Percentiles rank a stretch among this genome's conserved stretches.
Evolutionary conservation across 2,888 invertebrate genomes (phyloP).

Genomic region (Tipula unca): DNA sequence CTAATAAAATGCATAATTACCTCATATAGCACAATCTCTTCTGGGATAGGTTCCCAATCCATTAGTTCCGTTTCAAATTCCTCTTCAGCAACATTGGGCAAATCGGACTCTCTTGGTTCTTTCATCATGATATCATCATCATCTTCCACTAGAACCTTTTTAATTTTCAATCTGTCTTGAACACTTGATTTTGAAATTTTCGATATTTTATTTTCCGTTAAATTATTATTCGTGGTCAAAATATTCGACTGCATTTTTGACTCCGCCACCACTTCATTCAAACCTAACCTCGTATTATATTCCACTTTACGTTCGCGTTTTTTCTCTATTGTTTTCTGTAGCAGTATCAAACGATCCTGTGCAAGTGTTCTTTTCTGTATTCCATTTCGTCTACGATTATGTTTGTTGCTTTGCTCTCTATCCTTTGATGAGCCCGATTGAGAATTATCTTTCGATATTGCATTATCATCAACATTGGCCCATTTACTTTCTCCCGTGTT

Average conservation of each 20-base stretch:
- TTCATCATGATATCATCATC: background rate
- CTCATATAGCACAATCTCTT: constrained; percentile 25
- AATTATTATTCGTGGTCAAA: background rate
- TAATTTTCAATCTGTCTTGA: constrained; percentile 9
- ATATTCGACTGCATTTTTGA: background rate
- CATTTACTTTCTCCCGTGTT: constrained; percentile 29
- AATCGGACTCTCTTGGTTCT: background rate
- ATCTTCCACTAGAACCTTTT: background rate
- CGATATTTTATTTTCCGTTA: background rate
- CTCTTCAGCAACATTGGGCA: background rate
- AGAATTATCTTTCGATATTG: background rate
- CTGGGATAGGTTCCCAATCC: constrained; percentile 31
- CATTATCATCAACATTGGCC: constrained; percentile 22
- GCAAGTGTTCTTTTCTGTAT: constrained; percentile 24
- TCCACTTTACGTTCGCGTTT: background rate
- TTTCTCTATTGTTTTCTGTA: constrained; percentile 27
- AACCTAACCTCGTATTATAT: background rate
- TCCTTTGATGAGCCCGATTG: background rate
- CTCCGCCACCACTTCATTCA: background rate
- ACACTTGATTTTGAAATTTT: background rate
- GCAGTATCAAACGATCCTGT: constrained; percentile 33
- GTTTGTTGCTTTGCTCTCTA: background rate
- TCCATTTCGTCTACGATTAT: background rate
- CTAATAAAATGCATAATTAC: background rate
- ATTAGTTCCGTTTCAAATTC: constrained; percentile 26